Percentiles rank a stretch among this genome's conserved stretches.
These are phyloP conservation scores for Zonitis immaculata DNA, from an alignment of 2,888 invertebrate species.

Conservation along the genomic window DNA sequence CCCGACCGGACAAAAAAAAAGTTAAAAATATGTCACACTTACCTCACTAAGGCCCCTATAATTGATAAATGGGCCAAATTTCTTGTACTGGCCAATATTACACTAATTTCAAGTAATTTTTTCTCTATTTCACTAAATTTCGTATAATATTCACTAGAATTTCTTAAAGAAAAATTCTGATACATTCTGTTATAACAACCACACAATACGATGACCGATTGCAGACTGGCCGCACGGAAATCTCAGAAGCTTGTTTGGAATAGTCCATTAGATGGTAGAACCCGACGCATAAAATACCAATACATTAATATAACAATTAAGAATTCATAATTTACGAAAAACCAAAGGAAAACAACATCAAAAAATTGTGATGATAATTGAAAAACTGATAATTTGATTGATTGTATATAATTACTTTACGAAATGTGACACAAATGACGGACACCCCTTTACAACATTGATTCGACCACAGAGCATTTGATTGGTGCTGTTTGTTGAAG, in stretches of 20 bases:
- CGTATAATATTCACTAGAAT: slow-evolving; percentile 44
- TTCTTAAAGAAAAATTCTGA: slow-evolving; percentile 48
- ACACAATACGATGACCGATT: slow-evolving; percentile 48
- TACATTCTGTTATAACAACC: slow-evolving; percentile 49
- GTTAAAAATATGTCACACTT: slow-evolving; percentile 48
- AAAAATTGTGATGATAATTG: not conserved
- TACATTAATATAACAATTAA: not conserved
- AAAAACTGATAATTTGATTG: not conserved
- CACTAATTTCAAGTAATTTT: slow-evolving; percentile 34
- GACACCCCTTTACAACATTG: slow-evolving; percentile 3
- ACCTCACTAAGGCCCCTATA: slow-evolving; percentile 45
- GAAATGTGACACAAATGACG: slow-evolving; percentile 8
- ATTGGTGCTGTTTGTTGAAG: not conserved
- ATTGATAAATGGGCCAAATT: slow-evolving; percentile 34
- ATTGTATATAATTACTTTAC: not conserved
- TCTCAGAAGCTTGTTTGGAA: slow-evolving; percentile 51
- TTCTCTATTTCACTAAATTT: slow-evolving; percentile 39
- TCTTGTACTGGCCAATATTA: slow-evolving; percentile 36
- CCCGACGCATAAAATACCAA: slow-evolving; percentile 2
- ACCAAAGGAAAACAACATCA: not conserved
- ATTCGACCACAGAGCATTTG: not conserved
- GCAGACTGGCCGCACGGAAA: slow-evolving; percentile 47
- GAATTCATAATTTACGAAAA: not conserved
- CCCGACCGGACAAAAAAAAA: slow-evolving; percentile 23
- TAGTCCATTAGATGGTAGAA: slow-evolving; percentile 39